A percentile compares a stretch with the other conserved stretches of the same genome.
phyloP scores from a whole-genome alignment of 2,888 invertebrate species.

The Lycocerus yunnanus region DNA sequence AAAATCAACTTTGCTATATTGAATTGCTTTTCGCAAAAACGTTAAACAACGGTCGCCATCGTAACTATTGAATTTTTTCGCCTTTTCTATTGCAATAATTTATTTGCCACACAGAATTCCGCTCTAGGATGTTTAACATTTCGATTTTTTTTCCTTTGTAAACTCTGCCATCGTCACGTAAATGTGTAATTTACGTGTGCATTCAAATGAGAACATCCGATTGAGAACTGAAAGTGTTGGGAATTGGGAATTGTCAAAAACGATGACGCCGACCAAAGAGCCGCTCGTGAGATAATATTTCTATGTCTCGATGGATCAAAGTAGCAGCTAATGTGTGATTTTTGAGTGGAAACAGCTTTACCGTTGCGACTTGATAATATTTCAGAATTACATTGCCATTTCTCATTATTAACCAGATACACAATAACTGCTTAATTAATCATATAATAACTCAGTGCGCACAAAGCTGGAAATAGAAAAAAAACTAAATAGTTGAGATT shows the following conservation, averaged over 20 bases:
- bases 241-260: neutral
- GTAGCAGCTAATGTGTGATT: neutral
- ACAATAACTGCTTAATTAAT: neutral
- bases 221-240: neutral
- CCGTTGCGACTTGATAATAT: neutral
- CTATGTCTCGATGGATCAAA: neutral
- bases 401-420: neutral
- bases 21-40: neutral
- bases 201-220: neutral
- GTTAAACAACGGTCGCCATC: neutral
- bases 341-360: neutral
- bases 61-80: neutral
- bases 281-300: neutral
- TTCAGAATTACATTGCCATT: neutral
- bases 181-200: neutral
- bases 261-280: no score
- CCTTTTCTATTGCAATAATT: neutral
- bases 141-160: neutral
- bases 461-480: neutral
- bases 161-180: neutral
- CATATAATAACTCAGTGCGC: neutral
- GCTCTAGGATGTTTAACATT: neutral
- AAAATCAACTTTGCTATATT: neutral
- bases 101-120: neutral
- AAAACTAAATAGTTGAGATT: neutral